Base-by-base conservation (phyloP, 2,888 invertebrate species). In the Platynereis dumerilii region DNA sequence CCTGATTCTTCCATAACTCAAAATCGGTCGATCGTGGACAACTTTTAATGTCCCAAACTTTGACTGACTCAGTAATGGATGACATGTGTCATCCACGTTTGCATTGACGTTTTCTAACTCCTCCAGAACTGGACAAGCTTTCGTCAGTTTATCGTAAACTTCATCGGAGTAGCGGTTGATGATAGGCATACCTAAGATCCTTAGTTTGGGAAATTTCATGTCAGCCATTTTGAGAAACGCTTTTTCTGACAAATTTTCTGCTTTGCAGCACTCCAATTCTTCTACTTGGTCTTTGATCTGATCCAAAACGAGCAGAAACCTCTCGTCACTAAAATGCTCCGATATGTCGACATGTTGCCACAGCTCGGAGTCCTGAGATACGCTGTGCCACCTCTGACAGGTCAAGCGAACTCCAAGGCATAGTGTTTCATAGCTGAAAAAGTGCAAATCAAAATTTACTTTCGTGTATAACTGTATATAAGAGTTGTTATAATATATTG, bases 11-110 rank as follows among this genome's bases (percentile, higher is more conserved):
- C 71, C 71, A 53, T 67, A 67, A 17, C 42, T 52, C 2, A 65
- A 20, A n/a, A 67, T 57, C 12, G 71, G 71, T 10, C 54, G 53
- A 54, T 71, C 71, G 52, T 71, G 64, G 26, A 71, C 29, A 34
- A 64, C 61, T 7, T 60, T 64, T 27, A 68, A 53, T 17, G 53
- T 60, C 17, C 53, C 53, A 56, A 71, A 71, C 54, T 60, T 60
- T 17, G 60, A 45, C 45, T 68, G 66, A 27, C 68, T 66, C 20
- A 60, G 59, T 26, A 69, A 45, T 22, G 68, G 69, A 53, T 71
- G 63, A 29, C 68, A 68, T 15, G 69, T 66, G 45, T 69, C 68
- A 27, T 68, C 63, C 17, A 56, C 29, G 22, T 69, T 69, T 10
- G 65, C 56, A 20, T 63, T 48, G 2, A 71, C 60, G 42, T 71